These are phyloP conservation scores for Chaetorhynchus papuensis DNA, from an alignment of 2,113 vertebrate species.

Conservation along the genomic window DNA sequence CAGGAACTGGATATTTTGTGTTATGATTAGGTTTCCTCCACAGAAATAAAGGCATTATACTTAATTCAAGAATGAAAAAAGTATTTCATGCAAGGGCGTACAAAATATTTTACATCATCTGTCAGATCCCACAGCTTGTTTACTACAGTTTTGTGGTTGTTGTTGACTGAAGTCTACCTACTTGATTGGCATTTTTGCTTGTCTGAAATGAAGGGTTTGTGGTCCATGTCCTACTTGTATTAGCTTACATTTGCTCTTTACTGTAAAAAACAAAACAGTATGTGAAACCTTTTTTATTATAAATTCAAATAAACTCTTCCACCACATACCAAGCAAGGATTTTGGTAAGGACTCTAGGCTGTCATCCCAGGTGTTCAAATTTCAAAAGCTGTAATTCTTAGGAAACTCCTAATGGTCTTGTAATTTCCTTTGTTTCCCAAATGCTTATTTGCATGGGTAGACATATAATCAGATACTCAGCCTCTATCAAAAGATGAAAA, in stretches of 20 bases:
- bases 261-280: not conserved
- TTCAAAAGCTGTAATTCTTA: not conserved
- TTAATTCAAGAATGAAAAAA: not conserved
- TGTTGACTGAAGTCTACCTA: not conserved
- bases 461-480: not conserved
- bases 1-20: not conserved
- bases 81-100: not conserved
- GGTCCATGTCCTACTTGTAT: not conserved
- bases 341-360: not conserved
- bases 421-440: not conserved
- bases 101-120: not conserved
- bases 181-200: not conserved
- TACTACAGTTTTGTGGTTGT: not conserved
- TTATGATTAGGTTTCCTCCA: not conserved
- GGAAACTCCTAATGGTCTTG: not conserved
- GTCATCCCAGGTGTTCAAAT: not conserved
- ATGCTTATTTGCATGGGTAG: fast-evolving
- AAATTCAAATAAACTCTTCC: not conserved
- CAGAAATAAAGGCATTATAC: not conserved
- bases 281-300: not conserved
- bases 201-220: not conserved
- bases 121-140: not conserved
- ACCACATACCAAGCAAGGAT: not conserved
- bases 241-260: not conserved
- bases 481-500: not conserved